phyloP scores from a whole-genome alignment of 2,113 vertebrate species.

The Rhodinocichla rosea region DNA sequence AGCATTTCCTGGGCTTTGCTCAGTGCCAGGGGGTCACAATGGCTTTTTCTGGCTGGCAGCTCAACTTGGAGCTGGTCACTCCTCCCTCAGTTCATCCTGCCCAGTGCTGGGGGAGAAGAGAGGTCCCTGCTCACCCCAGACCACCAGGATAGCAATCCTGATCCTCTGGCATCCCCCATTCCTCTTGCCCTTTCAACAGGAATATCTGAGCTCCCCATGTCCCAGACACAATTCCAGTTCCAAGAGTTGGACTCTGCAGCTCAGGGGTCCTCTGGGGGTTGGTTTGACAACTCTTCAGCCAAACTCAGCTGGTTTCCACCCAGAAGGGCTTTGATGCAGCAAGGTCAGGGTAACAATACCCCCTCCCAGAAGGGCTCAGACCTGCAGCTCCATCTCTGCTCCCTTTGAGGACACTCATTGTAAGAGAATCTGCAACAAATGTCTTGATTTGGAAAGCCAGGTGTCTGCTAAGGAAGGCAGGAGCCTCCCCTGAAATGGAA shows the following conservation, averaged over 20 bases:
- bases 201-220: background rate
- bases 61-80: background rate
- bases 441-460: too few species aligned
- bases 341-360: background rate
- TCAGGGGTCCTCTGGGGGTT: background rate
- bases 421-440: too few species aligned
- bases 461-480: background rate
- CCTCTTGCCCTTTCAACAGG: background rate
- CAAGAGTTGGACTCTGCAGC: background rate
- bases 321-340: background rate
- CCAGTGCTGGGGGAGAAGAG: fast-evolving
- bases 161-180: background rate
- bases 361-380: background rate
- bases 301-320: background rate
- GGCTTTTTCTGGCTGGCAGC: background rate
- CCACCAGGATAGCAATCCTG: background rate
- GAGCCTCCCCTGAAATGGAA: too few species aligned
- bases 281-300: background rate
- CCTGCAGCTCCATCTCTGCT: background rate
- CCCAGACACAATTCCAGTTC: background rate
- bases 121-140: background rate
- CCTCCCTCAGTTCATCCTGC: background rate
- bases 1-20: background rate
- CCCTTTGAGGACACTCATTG: background rate
- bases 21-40: fast-evolving